Conservation (phyloP, 1,140 invertebrate species). For the Ladona fulva region DNA sequence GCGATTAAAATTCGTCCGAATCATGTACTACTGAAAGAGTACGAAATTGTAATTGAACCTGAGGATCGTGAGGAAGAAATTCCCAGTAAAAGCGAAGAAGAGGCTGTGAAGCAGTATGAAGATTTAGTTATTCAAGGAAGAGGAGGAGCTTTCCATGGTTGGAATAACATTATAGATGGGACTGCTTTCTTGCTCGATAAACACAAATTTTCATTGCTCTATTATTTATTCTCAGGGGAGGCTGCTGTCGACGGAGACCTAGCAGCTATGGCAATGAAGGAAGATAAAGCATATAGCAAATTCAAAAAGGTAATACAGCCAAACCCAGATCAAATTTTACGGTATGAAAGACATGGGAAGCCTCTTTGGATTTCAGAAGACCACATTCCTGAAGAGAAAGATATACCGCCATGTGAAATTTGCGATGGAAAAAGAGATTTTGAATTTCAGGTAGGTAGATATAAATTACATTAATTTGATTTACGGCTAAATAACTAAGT, state of each 20-base stretch:
- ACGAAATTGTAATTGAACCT: conserved; percentile 57
- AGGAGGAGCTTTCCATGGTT: conserved; percentile 46
- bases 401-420: conserved; percentile 63
- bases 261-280: conserved; percentile 43
- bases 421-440: conserved; percentile 70
- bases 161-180: conserved; percentile 12
- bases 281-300: conserved; percentile 64
- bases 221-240: conserved; percentile 33
- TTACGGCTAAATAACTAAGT: no score
- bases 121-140: conserved; percentile 50
- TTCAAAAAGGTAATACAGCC: conserved; percentile 52
- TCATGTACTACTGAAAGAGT: conserved; percentile 56
- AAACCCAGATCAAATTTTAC: conserved; percentile 66
- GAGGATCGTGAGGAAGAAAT: conserved; percentile 41
- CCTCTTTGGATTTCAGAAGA: conserved; percentile 71
- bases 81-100: conserved; percentile 35
- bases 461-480: no score
- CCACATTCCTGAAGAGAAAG: conserved; percentile 34
- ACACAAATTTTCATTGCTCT: not conserved
- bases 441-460: conserved; percentile 72
- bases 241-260: conserved; percentile 49
- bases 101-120: conserved; percentile 55
- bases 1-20: not conserved
- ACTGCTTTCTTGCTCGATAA: not conserved
- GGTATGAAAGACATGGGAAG: conserved; percentile 66